Evolutionary conservation across 2,113 vertebrate species (phyloP).

Genomic region (Perccottus glenii): DNA sequence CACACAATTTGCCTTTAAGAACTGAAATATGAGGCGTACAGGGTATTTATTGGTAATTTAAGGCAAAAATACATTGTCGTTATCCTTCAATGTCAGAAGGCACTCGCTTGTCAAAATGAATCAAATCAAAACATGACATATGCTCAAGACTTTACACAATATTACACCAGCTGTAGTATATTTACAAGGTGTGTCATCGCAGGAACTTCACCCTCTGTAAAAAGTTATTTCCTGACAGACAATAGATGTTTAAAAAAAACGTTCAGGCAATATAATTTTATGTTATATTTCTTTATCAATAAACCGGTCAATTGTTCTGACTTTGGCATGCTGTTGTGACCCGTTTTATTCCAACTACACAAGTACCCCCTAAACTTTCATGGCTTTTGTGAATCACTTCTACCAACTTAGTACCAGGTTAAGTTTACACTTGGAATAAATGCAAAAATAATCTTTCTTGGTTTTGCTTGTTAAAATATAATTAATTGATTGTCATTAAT

Average conservation of each 20-base stretch:
- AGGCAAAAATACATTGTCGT: conserved; percentile 64
- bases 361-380: conserved; percentile 26
- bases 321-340: conserved; percentile 37
- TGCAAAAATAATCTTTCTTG: conserved; percentile 25
- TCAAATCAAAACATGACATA: conserved; percentile 10
- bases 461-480: conserved; percentile 27
- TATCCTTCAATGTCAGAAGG: conserved; percentile 60
- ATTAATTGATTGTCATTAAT: conserved; percentile 54
- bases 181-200: too few species aligned
- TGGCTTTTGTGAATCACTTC: conserved; percentile 19
- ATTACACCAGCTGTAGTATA: too few species aligned
- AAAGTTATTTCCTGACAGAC: too few species aligned
- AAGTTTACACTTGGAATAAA: conserved; percentile 20
- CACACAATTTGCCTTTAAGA: conserved; percentile 2
- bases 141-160: too few species aligned
- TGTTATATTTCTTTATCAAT: conserved; percentile 14
- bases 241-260: conserved; percentile 11
- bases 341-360: conserved; percentile 12
- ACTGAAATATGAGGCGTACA: conserved; percentile 8
- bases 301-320: conserved; percentile 20
- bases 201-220: too few species aligned
- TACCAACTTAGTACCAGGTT: conserved; percentile 13
- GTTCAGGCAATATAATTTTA: conserved; percentile 4
- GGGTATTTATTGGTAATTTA: conserved; percentile 59
- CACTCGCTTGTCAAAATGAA: conserved; percentile 48